Conservation (phyloP, 2,113 vertebrate genomes). For the Dipodomys stephensi region DNA sequence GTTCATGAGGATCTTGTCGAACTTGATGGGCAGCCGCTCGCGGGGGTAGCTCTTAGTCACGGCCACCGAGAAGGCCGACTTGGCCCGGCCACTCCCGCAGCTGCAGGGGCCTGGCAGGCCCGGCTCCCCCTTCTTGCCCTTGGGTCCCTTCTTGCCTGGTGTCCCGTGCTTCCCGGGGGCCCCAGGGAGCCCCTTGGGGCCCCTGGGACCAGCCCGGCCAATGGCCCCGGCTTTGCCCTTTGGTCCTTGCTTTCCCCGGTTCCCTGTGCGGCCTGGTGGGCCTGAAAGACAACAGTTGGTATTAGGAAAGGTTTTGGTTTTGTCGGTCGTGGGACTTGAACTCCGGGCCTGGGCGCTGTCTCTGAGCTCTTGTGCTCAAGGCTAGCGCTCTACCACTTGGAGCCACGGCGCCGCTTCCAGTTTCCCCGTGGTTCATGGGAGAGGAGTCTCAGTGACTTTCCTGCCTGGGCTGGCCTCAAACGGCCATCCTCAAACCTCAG, state of each 20-base stretch:
- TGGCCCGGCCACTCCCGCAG: slow-evolving; percentile 88
- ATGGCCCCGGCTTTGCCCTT: slow-evolving; percentile 93
- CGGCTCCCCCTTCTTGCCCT: slow-evolving; percentile 88
- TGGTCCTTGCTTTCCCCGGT: slow-evolving; percentile 92
- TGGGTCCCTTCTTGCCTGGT: slow-evolving; percentile 90
- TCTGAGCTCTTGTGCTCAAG: too few relatives aligned
- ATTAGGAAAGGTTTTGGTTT: background rate
- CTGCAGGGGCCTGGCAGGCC: slow-evolving; percentile 93
- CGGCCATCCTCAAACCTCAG: too few relatives aligned
- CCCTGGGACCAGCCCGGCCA: slow-evolving; percentile 93
- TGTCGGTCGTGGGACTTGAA: too few relatives aligned
- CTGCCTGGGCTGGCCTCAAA: too few relatives aligned
- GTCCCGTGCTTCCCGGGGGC: slow-evolving; percentile 87
- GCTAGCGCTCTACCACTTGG: too few relatives aligned
- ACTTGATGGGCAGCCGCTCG: slow-evolving; percentile 96
- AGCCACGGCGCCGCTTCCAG: too few relatives aligned
- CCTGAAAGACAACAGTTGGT: slow-evolving; percentile 84
- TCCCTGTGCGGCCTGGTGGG: slow-evolving; percentile 91
- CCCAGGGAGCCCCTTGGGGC: slow-evolving; percentile 91
- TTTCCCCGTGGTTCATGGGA: too few relatives aligned
- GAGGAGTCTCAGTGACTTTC: too few relatives aligned
- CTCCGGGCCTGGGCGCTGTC: too few relatives aligned
- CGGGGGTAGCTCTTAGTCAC: slow-evolving; percentile 96
- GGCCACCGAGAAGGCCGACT: slow-evolving; percentile 95
- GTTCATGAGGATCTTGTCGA: slow-evolving; percentile 96